Conservation (phyloP, 2,113 vertebrate genomes). For the Hiodon tergisus region DNA sequence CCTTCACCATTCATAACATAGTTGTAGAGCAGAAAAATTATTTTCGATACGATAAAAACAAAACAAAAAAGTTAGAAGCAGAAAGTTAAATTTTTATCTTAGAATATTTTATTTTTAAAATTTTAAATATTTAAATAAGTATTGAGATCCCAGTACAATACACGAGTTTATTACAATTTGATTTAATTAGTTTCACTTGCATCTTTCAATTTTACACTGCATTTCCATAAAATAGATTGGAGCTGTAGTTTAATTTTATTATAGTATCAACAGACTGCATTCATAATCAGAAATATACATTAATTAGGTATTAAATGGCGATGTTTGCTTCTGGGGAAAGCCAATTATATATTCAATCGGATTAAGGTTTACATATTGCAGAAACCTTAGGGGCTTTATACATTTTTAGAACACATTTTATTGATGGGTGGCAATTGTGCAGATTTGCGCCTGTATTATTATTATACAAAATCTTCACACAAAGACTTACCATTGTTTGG, state of each 20-base stretch:
- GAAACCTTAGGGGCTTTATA: conserved; percentile 25
- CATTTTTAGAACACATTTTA: conserved; percentile 8
- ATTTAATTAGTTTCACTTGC: conserved; percentile 10
- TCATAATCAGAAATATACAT: conserved; percentile 32
- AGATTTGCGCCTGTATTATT: background rate
- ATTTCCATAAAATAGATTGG: conserved; percentile 10
- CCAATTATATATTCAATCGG: conserved; percentile 29
- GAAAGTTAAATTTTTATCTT: too few species aligned
- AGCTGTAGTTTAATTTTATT: conserved; percentile 19
- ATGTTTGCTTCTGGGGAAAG: conserved; percentile 26
- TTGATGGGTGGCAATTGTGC: background rate
- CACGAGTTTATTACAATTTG: background rate
- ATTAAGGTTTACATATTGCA: conserved; percentile 20
- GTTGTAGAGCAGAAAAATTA: too few species aligned
- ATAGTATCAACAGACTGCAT: conserved; percentile 26
- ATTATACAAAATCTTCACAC: background rate
- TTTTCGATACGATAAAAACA: too few species aligned
- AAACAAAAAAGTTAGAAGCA: too few species aligned
- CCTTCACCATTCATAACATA: too few species aligned
- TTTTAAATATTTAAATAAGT: background rate
- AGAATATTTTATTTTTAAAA: background rate
- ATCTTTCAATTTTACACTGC: conserved; percentile 17
- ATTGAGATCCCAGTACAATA: conserved; percentile 3
- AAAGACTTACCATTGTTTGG: background rate
- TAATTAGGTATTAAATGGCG: conserved; percentile 29